Base-by-base conservation (phyloP, 2,113 vertebrate genomes). In the Rhizomys pruinosus region DNA sequence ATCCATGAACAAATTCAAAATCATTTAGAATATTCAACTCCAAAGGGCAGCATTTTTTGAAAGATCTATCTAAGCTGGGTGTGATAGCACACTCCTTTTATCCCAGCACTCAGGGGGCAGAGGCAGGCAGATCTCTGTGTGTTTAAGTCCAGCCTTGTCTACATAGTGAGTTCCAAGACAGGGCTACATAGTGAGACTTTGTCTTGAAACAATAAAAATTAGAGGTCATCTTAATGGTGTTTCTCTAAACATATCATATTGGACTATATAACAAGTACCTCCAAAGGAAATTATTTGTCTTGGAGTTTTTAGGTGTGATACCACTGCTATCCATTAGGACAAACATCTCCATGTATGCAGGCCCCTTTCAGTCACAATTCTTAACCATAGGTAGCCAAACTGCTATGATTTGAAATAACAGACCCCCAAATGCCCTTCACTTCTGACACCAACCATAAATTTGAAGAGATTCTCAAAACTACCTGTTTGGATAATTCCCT, bases 1-100 rank as follows among this genome's bases (percentile, higher is more conserved):
- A 89, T 20, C 5, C 22, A 22, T 37, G 61, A 76, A 94, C 68
- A 89, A 86, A 85, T 71, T 79, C 37, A 86, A 90, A 84, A 78
- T 17, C 64, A 79, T 74, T 85, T 57, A 90, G 12, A 80, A 71
- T 66, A 9, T 84, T 73, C 34, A 59, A 34, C 55, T 72, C 52
- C 84, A 76, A 78, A 66, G 25, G 34, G 8, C 32, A 52, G 23
- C 34, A 32, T 78, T 52, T 52, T 52, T 52, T 84, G 34, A 47
- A 84, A 84, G 19, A 15, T 82, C 39, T 47, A n/a, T 42, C 63
- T 52, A 52, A 59, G 57, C 19, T 20, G 19, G 57, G 13, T 17
- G 4, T 59, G 57, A 15, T 59, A 15, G 57, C 13, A 20, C 57
- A 59, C 13, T 12, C 13, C 15, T 59, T 59, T 59, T 12, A 20